phyloP scores from a whole-genome alignment of 2,797 vertebrate genomes.

The Arremon brunneinucha region DNA sequence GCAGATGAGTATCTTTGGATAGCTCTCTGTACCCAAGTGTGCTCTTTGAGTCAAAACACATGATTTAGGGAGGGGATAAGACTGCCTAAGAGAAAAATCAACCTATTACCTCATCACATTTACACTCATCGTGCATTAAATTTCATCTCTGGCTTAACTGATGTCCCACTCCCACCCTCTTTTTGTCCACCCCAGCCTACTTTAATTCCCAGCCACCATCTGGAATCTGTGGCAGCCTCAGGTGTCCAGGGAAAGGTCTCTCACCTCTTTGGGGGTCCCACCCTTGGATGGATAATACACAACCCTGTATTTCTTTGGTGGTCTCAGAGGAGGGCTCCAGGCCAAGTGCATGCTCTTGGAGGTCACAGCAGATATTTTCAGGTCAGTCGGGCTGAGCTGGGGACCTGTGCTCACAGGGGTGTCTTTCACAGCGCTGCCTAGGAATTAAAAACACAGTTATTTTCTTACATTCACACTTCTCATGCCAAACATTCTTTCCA shows the following conservation, averaged over 20 bases:
- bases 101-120: neutral
- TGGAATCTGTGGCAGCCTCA: neutral
- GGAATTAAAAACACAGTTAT: neutral
- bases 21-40: neutral
- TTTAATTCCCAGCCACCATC: neutral
- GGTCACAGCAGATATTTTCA: slow-evolving; percentile 84
- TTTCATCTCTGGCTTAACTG: neutral
- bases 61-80: neutral
- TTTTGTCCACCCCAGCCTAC: neutral
- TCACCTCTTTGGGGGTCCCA: slow-evolving; percentile 85
- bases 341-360: slow-evolving; percentile 84
- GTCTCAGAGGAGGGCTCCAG: slow-evolving; percentile 81
- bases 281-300: slow-evolving; percentile 86
- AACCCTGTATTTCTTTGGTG: slow-evolving; percentile 83
- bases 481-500: neutral
- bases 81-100: neutral
- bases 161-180: neutral
- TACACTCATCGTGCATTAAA: neutral
- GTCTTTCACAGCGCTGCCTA: slow-evolving; percentile 35
- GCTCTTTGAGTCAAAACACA: neutral
- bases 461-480: neutral
- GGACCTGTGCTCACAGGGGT: slow-evolving; percentile 57
- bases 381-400: slow-evolving; percentile 81
- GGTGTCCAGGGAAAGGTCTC: neutral
- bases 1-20: neutral